Evolutionary conservation across 2,113 vertebrate genomes (phyloP), one percentile per base, ranked within the genome.

Genomic region (Oncorhynchus mykiss): DNA sequence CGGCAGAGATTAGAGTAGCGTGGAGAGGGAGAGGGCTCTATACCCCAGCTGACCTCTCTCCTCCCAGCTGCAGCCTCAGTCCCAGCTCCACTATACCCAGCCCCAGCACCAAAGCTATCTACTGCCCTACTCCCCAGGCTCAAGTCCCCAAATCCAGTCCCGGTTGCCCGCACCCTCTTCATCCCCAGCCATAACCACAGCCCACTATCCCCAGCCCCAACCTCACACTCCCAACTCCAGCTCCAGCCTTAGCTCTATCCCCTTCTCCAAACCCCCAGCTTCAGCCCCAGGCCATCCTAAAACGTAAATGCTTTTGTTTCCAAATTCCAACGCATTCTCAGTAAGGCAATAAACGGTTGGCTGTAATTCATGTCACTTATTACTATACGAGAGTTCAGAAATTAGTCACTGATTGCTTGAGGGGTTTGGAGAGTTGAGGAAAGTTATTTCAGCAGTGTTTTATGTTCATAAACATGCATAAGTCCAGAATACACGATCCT

Each of bases 361-460:
- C 70, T 48, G 71, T 78, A 39, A 78, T 71, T 80, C 75, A 70
- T 48, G 62, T 54, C 75, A 51, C 68, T 81, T 71, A 68, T 67
- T 69, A 16, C 51, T 18, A 54, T 54, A 66, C 78, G 72, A 57
- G 65, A 72, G 34, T 81, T 84, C 71, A 82, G 82, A 76, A 78
- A 77, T 75, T 57, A 57, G 51, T 72, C 24, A 66, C 68, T 25
- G 78, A 77, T 85, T 73, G 51, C 77, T 79, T 77, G 82, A 85
- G 84, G 84, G 27, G 79, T 84, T 89, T 88, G 86, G 87, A 84
- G 51, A 76, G 22, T 57, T 4, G 51, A 18, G 78, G 65, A 51
- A 72, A 78, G 84, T 91, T 89, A 79, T 90, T 91, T 84, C 83
- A 90, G 89, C 87, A 90, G 89, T 77, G 85, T 87, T 88, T 88